Conservation (phyloP, 2,888 invertebrate genomes). For the Empis livida region DNA sequence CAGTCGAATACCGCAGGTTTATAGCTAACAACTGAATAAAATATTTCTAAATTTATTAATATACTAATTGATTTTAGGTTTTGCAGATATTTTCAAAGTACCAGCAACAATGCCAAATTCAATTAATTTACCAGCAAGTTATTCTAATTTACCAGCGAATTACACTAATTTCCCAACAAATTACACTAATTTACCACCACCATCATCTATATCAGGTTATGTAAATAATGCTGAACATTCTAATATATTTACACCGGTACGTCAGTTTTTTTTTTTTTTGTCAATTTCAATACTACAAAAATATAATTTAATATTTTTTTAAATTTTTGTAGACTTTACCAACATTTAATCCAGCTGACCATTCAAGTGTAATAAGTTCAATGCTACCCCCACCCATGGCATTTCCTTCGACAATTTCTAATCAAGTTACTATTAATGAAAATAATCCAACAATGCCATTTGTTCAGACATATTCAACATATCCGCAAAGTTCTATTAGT, state of each 20-base stretch:
- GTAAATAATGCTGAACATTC: not conserved
- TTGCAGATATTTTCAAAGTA: not conserved
- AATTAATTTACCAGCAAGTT: constrained; percentile 13
- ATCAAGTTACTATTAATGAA: too few species aligned
- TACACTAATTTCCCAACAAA: constrained; percentile 27
- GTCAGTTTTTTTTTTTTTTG: not conserved
- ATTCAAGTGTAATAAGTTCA: too few species aligned
- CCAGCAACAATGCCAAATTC: not conserved
- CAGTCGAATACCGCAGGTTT: not conserved
- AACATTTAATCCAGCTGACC: too few species aligned
- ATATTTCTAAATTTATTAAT: not conserved
- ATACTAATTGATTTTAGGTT: not conserved
- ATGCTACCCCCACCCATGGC: too few species aligned
- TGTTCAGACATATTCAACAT: constrained; percentile 31
- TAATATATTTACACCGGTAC: not conserved
- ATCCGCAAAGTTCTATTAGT: constrained; percentile 22
- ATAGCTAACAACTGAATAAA: not conserved
- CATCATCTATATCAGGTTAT: constrained; percentile 40
- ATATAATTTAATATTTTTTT: too few species aligned
- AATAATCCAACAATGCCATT: constrained; percentile 11
- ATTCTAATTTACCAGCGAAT: too few species aligned
- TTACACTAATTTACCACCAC: constrained; percentile 33
- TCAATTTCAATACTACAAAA: too few species aligned
- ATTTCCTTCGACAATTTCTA: too few species aligned
- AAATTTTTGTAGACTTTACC: too few species aligned